phyloP scores from a whole-genome alignment of 2,797 vertebrate species.

The Podarcis lilfordi region DNA sequence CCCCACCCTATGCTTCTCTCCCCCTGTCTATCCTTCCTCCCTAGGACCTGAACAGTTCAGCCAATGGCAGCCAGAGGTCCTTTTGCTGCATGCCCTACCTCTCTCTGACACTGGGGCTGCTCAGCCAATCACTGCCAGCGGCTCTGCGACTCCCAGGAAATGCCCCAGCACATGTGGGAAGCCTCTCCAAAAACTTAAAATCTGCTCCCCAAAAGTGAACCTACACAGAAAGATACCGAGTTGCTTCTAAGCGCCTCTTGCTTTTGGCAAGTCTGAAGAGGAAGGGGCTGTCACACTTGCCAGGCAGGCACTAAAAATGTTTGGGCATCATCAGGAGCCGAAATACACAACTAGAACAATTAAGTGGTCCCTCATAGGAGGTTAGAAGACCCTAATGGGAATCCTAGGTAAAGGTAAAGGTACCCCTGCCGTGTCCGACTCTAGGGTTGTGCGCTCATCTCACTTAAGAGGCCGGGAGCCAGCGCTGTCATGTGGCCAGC shows the following conservation, averaged over 20 bases:
- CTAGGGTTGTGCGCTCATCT: too few species aligned
- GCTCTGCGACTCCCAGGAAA: background rate
- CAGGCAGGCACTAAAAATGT: background rate
- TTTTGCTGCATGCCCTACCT: background rate
- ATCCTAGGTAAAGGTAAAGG: too few species aligned
- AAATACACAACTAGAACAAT: too few species aligned
- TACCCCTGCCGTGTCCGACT: too few species aligned
- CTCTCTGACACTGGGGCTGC: background rate
- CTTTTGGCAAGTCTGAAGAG: background rate
- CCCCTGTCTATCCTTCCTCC: background rate
- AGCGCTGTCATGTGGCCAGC: too few species aligned
- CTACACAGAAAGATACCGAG: background rate
- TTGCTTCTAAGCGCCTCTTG: background rate
- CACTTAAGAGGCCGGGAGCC: too few species aligned
- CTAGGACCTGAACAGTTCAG: background rate
- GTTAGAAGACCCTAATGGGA: too few species aligned
- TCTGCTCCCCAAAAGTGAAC: background rate
- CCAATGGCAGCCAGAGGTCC: too few species aligned
- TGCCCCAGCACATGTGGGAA: background rate
- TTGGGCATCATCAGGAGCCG: background rate
- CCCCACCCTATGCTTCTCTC: background rate
- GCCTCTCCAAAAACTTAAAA: background rate
- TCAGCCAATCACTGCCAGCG: background rate
- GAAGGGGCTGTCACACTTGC: background rate
- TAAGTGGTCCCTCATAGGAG: too few species aligned